Percentiles rank a stretch among this genome's conserved stretches.
phyloP scores from a whole-genome alignment of 2,888 invertebrate genomes.

The Tinea trinotella region DNA sequence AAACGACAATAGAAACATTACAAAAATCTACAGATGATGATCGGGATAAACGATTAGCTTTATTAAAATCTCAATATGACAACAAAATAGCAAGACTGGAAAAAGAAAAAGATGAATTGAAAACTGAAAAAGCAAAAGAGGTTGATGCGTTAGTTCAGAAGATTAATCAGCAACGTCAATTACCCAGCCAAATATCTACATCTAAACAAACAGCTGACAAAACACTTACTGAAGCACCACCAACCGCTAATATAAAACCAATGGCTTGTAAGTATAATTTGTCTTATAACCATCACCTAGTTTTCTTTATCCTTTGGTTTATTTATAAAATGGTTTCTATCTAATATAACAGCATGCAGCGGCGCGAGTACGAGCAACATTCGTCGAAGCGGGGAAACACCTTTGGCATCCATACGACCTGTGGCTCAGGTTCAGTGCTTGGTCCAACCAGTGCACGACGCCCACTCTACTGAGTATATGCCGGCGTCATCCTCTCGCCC shows the following conservation, averaged over 20 bases:
- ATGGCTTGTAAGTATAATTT: conserved; percentile 88
- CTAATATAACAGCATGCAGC: neutral
- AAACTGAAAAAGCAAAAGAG: conserved; percentile 74
- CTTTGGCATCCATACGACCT: conserved; percentile 91
- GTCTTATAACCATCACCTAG: no score
- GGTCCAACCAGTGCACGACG: conserved; percentile 76
- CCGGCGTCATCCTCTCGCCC: conserved; percentile 83
- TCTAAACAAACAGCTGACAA: conserved; percentile 76
- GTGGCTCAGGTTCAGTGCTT: conserved; percentile 84
- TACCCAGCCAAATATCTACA: conserved; percentile 78
- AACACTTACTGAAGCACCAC: conserved; percentile 72
- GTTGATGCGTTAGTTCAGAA: conserved; percentile 81
- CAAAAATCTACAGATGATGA: conserved; percentile 63
- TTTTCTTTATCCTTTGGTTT: no score
- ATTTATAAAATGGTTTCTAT: neutral
- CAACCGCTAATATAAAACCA: conserved; percentile 94
- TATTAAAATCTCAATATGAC: conserved; percentile 80
- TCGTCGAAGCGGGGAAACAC: conserved; percentile 85
- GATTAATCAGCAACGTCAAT: conserved; percentile 78
- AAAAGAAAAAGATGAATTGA: conserved; percentile 79
- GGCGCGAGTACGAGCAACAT: conserved; percentile 68
- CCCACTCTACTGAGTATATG: conserved; percentile 82
- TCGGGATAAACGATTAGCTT: conserved; percentile 70
- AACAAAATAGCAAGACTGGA: conserved; percentile 78
- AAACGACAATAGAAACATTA: conserved; percentile 59